Evolutionary conservation across 1,140 invertebrate genomes (phyloP).

Genomic region (Trialeurodes vaporariorum): DNA sequence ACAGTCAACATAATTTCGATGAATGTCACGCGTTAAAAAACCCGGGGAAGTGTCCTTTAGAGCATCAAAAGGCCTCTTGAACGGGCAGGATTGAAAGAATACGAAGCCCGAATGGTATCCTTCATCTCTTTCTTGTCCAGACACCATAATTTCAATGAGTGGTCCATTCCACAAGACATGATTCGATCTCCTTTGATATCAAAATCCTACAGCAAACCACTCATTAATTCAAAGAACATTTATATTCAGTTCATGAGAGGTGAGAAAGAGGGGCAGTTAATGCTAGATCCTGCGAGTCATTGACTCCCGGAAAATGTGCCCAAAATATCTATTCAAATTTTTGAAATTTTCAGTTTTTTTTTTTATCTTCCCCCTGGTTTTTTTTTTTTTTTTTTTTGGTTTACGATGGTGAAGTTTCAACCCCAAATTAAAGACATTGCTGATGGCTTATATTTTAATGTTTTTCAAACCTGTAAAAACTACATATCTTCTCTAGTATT

Average conservation of each 20-base stretch:
- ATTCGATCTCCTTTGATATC: constrained; percentile 76
- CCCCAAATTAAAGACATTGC: too few relatives aligned
- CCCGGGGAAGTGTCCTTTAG: constrained; percentile 90
- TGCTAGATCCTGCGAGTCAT: too few relatives aligned
- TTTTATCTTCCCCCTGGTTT: too few relatives aligned
- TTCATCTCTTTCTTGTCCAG: constrained; percentile 72
- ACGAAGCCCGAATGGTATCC: constrained; percentile 76
- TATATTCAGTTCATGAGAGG: neutral
- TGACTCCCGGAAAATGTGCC: too few relatives aligned
- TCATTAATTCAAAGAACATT: neutral
- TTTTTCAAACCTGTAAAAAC: too few relatives aligned
- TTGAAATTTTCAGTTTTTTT: too few relatives aligned
- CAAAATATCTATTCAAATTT: too few relatives aligned
- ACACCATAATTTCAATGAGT: constrained; percentile 89
- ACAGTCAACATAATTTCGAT: constrained; percentile 97
- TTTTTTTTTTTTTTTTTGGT: too few relatives aligned
- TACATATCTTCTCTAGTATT: too few relatives aligned
- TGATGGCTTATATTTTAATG: too few relatives aligned
- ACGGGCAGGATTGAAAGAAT: constrained; percentile 61
- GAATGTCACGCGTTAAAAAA: constrained; percentile 93
- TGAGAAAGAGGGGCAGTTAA: too few relatives aligned
- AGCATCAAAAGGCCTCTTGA: constrained; percentile 70
- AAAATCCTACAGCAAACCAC: constrained; percentile 52
- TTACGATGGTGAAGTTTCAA: too few relatives aligned
- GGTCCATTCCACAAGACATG: constrained; percentile 96